Conservation (phyloP, 2,797 vertebrate genomes). For the Poecilia gillii region DNA sequence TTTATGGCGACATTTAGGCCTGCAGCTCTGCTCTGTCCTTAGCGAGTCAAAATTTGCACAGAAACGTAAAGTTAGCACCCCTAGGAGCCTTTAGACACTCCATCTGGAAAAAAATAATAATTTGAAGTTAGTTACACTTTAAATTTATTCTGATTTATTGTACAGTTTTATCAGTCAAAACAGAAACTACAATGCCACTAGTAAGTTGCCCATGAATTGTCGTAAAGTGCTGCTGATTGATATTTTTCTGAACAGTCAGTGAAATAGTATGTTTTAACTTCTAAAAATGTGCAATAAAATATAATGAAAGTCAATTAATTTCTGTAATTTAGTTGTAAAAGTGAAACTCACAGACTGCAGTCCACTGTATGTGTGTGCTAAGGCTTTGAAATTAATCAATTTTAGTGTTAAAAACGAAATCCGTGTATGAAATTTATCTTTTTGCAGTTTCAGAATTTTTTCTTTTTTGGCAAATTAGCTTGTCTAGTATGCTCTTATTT, state of each 20-base stretch:
- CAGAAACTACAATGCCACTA: neutral
- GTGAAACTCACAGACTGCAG: too few species aligned
- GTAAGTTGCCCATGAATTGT: neutral
- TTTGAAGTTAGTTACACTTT: too few species aligned
- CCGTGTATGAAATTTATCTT: neutral
- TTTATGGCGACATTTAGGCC: too few species aligned
- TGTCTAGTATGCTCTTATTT: neutral
- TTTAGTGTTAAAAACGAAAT: neutral
- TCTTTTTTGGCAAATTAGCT: neutral
- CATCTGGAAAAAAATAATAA: too few species aligned
- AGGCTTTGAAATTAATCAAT: neutral
- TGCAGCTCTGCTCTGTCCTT: too few species aligned
- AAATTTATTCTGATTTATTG: neutral
- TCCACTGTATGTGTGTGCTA: neutral
- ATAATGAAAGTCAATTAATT: neutral
- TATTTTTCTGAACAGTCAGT: neutral
- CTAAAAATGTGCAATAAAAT: neutral
- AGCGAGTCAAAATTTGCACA: too few species aligned
- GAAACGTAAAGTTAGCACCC: too few species aligned
- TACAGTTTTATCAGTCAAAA: neutral
- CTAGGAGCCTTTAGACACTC: too few species aligned
- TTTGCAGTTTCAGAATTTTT: neutral
- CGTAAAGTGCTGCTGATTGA: neutral
- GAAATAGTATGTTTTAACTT: neutral
- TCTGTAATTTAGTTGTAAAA: neutral